A percentile compares a stretch with the other conserved stretches of the same genome.
Evolutionary conservation across 2,888 invertebrate genomes (phyloP).

Genomic region (Amphipoea oculea): DNA sequence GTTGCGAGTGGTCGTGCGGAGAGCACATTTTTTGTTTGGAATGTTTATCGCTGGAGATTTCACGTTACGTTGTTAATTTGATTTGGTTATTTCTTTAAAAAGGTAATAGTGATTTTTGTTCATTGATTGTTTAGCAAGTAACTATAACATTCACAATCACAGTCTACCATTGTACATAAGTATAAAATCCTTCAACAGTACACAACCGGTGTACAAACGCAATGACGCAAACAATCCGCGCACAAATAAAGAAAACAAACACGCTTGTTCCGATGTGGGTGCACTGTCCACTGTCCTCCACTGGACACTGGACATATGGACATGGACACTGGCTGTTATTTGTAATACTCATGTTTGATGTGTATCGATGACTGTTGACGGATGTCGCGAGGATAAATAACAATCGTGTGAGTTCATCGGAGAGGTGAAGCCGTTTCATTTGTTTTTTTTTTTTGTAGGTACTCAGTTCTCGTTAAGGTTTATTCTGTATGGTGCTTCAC

Average conservation of each 20-base stretch:
- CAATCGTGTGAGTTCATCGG: conserved; percentile 1
- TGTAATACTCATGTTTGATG: conserved; percentile 31
- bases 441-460: not conserved
- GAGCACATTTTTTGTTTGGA: too few relatives aligned
- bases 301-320: not conserved
- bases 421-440: not conserved
- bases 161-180: not conserved
- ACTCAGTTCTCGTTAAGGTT: too few relatives aligned
- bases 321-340: conserved; percentile 18
- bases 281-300: conserved; percentile 1
- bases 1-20: too few relatives aligned
- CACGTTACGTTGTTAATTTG: too few relatives aligned
- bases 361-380: conserved; percentile 22
- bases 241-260: conserved; percentile 44
- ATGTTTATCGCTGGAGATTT: too few relatives aligned
- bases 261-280: conserved; percentile 28
- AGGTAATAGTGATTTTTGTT: too few relatives aligned
- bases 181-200: not conserved
- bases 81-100: too few relatives aligned
- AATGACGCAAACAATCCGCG: conserved; percentile 28
- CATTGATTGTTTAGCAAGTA: not conserved
- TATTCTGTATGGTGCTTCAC: not conserved
- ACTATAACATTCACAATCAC: not conserved
- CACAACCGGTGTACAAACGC: conserved; percentile 21
- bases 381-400: conserved; percentile 18